phyloP scores from a whole-genome alignment of 2,888 invertebrate genomes.

The Monoplex corrugatus region DNA sequence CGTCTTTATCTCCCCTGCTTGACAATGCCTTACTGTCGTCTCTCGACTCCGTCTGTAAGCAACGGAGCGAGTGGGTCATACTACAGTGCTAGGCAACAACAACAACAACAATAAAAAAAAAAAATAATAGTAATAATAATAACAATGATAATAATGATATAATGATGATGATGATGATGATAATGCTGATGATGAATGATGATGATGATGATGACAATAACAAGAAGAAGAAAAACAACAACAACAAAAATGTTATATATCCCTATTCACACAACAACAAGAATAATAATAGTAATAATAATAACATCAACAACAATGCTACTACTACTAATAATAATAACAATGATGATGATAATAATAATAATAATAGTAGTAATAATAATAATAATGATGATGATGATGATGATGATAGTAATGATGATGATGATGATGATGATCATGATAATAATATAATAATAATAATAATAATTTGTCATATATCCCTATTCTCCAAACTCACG shows the following conservation, averaged over 20 bases:
- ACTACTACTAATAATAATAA: not conserved
- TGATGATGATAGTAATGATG: not conserved
- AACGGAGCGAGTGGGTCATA: too few relatives aligned
- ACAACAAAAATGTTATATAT: not conserved
- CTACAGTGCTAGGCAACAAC: not conserved
- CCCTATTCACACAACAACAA: not conserved
- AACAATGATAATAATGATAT: not conserved
- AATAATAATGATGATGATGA: not conserved
- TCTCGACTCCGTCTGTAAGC: not conserved
- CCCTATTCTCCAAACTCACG: too few relatives aligned
- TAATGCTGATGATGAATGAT: not conserved
- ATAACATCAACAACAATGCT: not conserved
- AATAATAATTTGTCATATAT: too few relatives aligned
- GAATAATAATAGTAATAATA: not conserved
- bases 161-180: too few relatives aligned
- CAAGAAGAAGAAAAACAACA: not conserved
- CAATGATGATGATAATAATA: not conserved
- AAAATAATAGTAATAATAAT: not conserved
- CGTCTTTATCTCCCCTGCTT: conserved; percentile 11
- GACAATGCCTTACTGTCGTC: not conserved
- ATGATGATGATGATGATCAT: not conserved
- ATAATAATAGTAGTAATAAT: not conserved
- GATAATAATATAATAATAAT: not conserved
- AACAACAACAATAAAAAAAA: not conserved
- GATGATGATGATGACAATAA: not conserved